Evolutionary conservation across 2,797 vertebrate species (phyloP), one percentile per base, ranked within the genome.

Genomic region (Knipowitschia caucasica): DNA sequence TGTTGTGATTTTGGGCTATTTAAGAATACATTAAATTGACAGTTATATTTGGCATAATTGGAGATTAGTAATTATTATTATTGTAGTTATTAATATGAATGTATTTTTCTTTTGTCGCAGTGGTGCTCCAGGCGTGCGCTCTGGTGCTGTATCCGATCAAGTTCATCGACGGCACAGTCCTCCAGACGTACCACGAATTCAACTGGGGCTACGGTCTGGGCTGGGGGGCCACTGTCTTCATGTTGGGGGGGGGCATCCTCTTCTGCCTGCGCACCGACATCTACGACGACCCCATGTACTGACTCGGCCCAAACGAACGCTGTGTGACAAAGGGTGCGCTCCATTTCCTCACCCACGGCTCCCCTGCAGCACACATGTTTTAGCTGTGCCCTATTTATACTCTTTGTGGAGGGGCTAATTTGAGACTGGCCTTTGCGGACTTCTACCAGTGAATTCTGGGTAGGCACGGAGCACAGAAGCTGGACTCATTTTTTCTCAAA

Each of bases 161-260:
- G 75, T 92, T 93, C 81, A 89, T 92, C 4, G 90, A 92, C 11
- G 89, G 88, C 14, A 90, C 77, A 0, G 81, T 86, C 9, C 86
- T 92, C 45, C 90, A 89, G 72, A 91, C 80, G 7, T 92, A 92
- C 75, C 90, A 92, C 0, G 91, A 93, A 80, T 93, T 93, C 77
- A 92, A 90, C 84, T 93, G 92, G 92, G 92, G 92, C 61, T 93
- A 93, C 23, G 92, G 92, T 8, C 84, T 93, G 17, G 91, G 89
- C 64, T 93, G 92, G 92, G 92, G 91, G 0, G 86, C 91, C 43
- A 91, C 89, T 53, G 92, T 92, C 80, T 93, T 93, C 76, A 91
- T 91, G 92, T 24, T 93, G 70, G 92, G 92, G 1, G 89, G 85
- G 1, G 92, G 89, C 46, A 87, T 93, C 60, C 89, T 93, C 46